Evolutionary conservation across 2,113 vertebrate genomes (phyloP).

Genomic region (Myotis davidii): DNA sequence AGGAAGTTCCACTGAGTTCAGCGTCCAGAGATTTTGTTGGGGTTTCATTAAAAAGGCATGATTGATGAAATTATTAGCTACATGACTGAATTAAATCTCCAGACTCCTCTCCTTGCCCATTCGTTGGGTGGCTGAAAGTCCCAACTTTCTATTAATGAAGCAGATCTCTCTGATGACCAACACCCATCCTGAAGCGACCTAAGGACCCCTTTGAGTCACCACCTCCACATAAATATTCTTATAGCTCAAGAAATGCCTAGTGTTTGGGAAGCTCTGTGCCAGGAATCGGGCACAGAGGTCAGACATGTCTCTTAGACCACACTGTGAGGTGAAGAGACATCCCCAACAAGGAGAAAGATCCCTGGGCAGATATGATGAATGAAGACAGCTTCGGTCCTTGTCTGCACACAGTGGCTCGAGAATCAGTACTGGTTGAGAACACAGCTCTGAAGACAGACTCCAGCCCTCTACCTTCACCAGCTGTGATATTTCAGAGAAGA

Average conservation of each 20-base stretch:
- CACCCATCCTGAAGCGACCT: background rate
- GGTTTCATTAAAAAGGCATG: no score
- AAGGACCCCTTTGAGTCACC: background rate
- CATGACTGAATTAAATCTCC: background rate
- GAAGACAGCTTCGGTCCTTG: background rate
- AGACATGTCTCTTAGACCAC: background rate
- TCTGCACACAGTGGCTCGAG: background rate
- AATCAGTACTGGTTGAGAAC: background rate
- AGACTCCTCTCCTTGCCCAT: background rate
- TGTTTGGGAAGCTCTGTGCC: background rate
- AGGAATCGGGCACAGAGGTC: background rate
- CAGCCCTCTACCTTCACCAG: background rate
- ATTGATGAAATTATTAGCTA: background rate
- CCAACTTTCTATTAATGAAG: background rate
- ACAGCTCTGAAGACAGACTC: background rate
- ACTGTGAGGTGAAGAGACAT: background rate
- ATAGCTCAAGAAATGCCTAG: background rate
- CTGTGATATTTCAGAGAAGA: background rate
- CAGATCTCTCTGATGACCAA: background rate
- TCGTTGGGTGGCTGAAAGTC: background rate
- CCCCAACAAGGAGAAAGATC: background rate
- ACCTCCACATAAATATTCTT: background rate
- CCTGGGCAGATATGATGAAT: background rate
- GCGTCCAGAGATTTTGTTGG: no score
- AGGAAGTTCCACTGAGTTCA: background rate